Base-by-base conservation (phyloP, 2,888 invertebrate genomes). In the Syrphus vitripennis region DNA sequence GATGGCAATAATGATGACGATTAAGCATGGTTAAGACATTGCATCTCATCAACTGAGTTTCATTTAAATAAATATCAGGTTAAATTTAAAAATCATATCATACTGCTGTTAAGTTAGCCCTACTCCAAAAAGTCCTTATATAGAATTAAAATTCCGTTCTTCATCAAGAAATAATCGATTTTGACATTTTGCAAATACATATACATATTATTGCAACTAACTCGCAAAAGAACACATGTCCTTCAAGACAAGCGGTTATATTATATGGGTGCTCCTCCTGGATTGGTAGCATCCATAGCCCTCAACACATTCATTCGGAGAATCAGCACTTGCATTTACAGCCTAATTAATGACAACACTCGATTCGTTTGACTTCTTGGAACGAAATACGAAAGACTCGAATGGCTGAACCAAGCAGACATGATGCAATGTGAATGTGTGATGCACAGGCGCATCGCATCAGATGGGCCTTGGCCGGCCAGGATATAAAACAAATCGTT, bases 271-370 rank as follows among this genome's bases (percentile, higher is more conserved):
- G 40, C 37, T 65, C 67, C 80, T 84, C 48, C 71, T 59, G 48
- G 86, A 82, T 81, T 86, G 86, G 86, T 86, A 86, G 86, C 86
- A 86, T 86, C 82, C 74, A 48, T 37, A 86, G 82, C 82, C 77
- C 82, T 86, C 86, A 86, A 86, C 86, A 86, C 86, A 86, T 86
- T 63, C 86, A 86, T 86, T 86, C 86, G 82, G 82, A 72, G 86
- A 86, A 78, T 86, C 86, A 86, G 86, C 86, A 86, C 86, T 86
- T 82, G 82, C 77, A 74, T 74, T 86, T 86, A 78, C 86, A 34
- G 69, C 72, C 86, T 86, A 86, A 86, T 86, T 86, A 86, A 86
- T 86, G 86, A 82, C 86, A 74, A 70, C 63, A 63, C 74, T 78
- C 74, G 82, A 82, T 74, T 78, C 82, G 78, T 86, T 86, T 82